Base-by-base conservation (phyloP, 2,888 invertebrate genomes). In the Hermodice carunculata region DNA sequence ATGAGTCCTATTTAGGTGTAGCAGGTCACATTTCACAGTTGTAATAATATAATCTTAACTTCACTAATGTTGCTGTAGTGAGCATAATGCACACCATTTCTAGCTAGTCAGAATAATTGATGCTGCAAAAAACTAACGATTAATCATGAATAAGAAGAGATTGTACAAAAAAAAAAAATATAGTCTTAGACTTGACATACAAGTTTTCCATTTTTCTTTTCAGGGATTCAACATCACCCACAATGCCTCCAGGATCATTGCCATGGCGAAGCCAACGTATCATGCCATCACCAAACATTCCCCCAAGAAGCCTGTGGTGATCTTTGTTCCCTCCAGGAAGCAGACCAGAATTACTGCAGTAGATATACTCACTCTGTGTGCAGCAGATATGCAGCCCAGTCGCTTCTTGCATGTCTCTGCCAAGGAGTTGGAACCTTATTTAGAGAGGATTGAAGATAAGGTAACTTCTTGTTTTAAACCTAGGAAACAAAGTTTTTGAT, bases 181-280 rank as follows among this genome's bases (percentile, higher is more conserved):
- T 14, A 14, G 14, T 37, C 14, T 37, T 14, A 14, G 11, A 37
- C 8, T 14, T 17, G 46, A 8, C 22, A 46, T 17, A 14, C 19
- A 19, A 19, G 22, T 46, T 46, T 11, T 11, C 19, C 28, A 17
- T 52, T 52, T 56, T 69, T 37, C 54, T 46, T 67, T 72, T 40
- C 87, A 94, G 90, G 98, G 98, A 19, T 94, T 97, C 87, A 99
- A 98, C 88, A 94, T 98, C 44, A 96, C 97, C 0, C 99, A 99
- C 88, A 98, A 97, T 82, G 95, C 94, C 0, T 95, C 98, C 0
- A 91, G 99, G 14, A 90, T 99, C 32, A 93, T 97, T 0, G 95
- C 98, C 0, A 99, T 99, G 99, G 94, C 95, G 0, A 97, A 98
- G 82, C 98, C 99, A 0, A 94, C 96, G 0, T 99, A 98, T 88